Base-by-base conservation (phyloP, 2,113 vertebrate genomes). In the Cephalopholis sonnerati region DNA sequence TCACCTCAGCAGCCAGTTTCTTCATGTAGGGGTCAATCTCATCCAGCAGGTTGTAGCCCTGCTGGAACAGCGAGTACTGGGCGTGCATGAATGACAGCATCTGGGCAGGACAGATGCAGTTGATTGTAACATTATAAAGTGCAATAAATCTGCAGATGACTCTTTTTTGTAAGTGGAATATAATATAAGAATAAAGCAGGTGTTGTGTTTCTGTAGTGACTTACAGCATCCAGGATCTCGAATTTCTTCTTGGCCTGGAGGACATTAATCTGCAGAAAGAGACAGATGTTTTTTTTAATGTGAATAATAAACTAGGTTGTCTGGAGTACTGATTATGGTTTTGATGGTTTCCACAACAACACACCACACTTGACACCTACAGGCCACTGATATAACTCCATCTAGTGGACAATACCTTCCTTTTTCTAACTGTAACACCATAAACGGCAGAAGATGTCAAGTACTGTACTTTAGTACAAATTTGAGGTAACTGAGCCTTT, bases 161-260 rank as follows among this genome's bases (percentile, higher is more conserved):
- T 27, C 16, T 57, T 39, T 0, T 50, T 1, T 53, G 0, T 0
- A 2, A 12, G 25, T 55, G 32, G 9, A 32, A 25, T 11, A 32
- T 46, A 32, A 7, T 1, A 17, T 7, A 4, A 0, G 36, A 48
- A 67, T 10, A 22, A 36, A 36, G 32, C 13, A 36, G 36, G 51
- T 24, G 16, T 54, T 22, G 29, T 41, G 39, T 15, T n/a, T 59
- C 9, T 46, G 44, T 7, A 8, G 2, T 3, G 2, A 74, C 97
- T 97, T 89, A 99, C 98, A 65, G 98, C 97, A 22, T 99, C 98
- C 20, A 99, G 92, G 75, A 99, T 98, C 92, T 99, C 98, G 59
- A 99, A 99, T 85, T 99, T 99, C 96, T 99, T 99, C 96, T 99
- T 99, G 27, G 98, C 97, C 82, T 99, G 98, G 53, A 99, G 97